Conservation (phyloP, 2,113 vertebrate species). For the Eptesicus fuscus region DNA sequence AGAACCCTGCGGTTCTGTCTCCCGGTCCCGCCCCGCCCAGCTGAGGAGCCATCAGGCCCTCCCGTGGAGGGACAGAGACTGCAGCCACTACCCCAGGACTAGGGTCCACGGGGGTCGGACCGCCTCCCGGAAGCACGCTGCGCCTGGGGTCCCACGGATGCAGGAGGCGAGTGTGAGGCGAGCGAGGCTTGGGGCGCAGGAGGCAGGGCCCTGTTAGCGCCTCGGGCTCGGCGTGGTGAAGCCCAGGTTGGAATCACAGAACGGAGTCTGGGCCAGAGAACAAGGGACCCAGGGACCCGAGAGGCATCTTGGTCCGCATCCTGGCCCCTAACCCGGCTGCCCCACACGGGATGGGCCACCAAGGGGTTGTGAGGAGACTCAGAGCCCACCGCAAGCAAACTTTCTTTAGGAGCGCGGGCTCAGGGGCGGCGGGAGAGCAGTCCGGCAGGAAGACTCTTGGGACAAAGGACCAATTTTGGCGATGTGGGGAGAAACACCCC, state of each 20-base stretch:
- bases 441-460: neutral
- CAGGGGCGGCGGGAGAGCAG: neutral
- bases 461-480: neutral
- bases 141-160: neutral
- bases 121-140: neutral
- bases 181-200: neutral
- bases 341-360: neutral
- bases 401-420: neutral
- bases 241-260: neutral
- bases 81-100: rapidly evolving
- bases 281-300: neutral
- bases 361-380: neutral
- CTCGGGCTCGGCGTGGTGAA: neutral
- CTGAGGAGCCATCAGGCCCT: neutral
- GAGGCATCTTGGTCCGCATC: neutral
- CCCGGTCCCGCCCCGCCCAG: rapidly evolving
- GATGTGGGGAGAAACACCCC: neutral
- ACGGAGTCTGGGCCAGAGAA: rapidly evolving
- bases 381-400: neutral
- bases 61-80: neutral
- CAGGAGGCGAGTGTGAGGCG: neutral
- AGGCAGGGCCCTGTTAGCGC: neutral
- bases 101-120: neutral
- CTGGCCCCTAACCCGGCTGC: neutral
- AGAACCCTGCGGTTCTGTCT: neutral